Conservation (phyloP, 2,113 vertebrate species). For the Motacilla tschutschensis region DNA sequence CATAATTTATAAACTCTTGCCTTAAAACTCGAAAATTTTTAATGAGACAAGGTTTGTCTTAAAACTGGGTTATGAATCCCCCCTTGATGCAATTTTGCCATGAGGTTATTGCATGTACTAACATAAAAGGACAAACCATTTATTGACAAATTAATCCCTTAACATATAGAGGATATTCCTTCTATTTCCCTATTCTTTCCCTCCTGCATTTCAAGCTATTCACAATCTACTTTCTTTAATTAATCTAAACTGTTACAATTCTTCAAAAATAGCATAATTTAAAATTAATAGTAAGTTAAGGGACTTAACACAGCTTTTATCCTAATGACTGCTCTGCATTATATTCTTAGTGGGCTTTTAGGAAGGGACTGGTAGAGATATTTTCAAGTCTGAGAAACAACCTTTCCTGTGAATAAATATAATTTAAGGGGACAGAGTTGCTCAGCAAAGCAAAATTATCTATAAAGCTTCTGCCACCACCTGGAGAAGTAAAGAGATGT, state of each 20-base stretch:
- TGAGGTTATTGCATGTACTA: background rate
- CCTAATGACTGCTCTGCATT: background rate
- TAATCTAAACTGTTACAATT: background rate
- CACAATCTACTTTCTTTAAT: background rate
- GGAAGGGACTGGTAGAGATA: background rate
- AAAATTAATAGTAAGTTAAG: background rate
- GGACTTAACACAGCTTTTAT: background rate
- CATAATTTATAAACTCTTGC: background rate
- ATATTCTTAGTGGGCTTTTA: background rate
- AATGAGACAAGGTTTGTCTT: background rate
- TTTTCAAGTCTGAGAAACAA: background rate
- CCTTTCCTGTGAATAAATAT: background rate
- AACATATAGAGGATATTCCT: background rate
- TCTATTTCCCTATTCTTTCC: background rate
- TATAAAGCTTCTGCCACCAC: background rate
- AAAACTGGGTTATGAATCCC: background rate
- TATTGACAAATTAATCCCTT: background rate
- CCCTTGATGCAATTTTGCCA: background rate
- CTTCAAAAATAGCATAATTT: background rate
- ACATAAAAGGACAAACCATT: background rate
- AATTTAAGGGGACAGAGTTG: background rate
- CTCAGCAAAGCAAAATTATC: background rate
- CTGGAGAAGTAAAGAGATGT: background rate
- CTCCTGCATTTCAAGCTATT: background rate
- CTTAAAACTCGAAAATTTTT: background rate